Evolutionary conservation across 2,797 vertebrate genomes (phyloP), one percentile per base, ranked within the genome.

Genomic region (Falco cherrug): DNA sequence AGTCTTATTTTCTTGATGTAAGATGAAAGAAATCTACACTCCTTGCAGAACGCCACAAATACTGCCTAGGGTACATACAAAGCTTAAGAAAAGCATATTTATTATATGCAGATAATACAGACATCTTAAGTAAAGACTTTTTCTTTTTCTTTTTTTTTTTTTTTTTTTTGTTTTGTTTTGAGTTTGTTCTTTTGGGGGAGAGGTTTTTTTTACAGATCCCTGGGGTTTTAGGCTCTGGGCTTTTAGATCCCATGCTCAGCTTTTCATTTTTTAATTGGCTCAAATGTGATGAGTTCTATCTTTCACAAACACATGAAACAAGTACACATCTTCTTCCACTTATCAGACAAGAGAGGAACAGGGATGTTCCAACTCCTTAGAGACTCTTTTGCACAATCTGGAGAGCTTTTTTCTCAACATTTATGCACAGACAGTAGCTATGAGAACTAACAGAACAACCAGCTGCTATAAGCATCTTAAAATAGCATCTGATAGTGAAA

Each of bases 401-500:
- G 51, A 92, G 76, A 48, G 79, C 20, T 93, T 95, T 95, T 70
- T 91, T 68, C 76, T 74, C 84, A 91, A 33, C 51, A 24, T 56
- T 82, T 86, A 91, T 13, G 53, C 93, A 79, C 95, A 96, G 82
- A 88, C 59, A 82, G 80, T 65, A 86, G 60, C 82, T 84, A 69
- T 3, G 7, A 93, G 68, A 92, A 88, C 77, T 37, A 88, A 87
- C 50, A 89, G 81, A 92, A 92, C 2, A 0, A 93, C 51, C 82
- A 88, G 85, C 67, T 96, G 82, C 84, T 70, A 90, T 51, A 60
- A 67, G 69, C 28, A 67, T 21, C 94, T 84, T 82, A 95, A 97
- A 96, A 97, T 95, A 97, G 87, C 45, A 90, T 5, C 84, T 28
- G 59, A 93, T 92, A 96, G 94, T 84, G 77, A 96, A 96, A 97